Evolutionary conservation across 30 jellyfish, hydroid and myxozoan genomes (phyloP).

Genomic region (Pseudorhiza aurosa): DNA sequence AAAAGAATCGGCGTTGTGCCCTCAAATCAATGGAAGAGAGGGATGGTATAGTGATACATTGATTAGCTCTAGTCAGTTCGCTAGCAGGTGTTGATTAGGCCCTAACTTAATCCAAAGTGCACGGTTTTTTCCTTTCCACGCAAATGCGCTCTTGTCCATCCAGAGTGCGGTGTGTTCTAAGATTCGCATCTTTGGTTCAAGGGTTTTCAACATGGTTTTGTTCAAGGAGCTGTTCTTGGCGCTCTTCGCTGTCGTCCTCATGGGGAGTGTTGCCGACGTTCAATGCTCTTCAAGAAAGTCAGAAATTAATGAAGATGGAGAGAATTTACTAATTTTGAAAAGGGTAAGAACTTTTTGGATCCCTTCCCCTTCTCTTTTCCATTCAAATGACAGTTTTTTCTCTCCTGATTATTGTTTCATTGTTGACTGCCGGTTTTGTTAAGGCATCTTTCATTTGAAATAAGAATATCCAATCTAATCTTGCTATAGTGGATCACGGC

Average conservation of each 20-base stretch:
- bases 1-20: constrained; percentile 6
- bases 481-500: too few relatives aligned
- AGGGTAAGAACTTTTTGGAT: constrained; percentile 12
- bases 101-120: constrained; percentile 10
- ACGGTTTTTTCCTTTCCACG: background rate
- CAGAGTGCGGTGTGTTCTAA: background rate
- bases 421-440: too few relatives aligned
- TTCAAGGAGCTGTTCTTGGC: background rate
- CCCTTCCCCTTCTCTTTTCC: background rate
- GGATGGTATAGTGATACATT: constrained; percentile 1
- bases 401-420: too few relatives aligned
- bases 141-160: background rate
- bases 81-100: constrained; percentile 35
- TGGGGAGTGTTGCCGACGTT: background rate
- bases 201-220: background rate
- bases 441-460: too few relatives aligned
- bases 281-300: background rate
- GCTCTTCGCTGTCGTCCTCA: background rate
- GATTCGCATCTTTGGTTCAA: background rate
- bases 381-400: background rate
- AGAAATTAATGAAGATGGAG: background rate
- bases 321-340: constrained; percentile 9
- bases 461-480: too few relatives aligned
- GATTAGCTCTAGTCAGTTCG: constrained; percentile 2
- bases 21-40: constrained; percentile 5